Conservation (phyloP, 2,888 invertebrate genomes). For the Acronicta aceris region DNA sequence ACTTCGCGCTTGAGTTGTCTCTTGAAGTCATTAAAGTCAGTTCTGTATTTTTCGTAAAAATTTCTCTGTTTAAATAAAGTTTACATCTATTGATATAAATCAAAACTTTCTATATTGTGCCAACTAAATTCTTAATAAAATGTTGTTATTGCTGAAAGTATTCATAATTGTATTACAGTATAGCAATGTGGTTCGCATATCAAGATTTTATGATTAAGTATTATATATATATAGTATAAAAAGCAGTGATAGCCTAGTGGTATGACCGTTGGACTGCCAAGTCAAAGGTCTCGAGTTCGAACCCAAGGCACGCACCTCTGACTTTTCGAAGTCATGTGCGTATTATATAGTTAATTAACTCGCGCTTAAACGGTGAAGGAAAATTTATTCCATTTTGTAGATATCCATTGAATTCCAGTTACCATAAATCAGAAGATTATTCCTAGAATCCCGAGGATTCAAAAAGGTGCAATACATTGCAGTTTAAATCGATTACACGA, state of each 20-base stretch:
- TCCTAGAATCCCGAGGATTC: not conserved
- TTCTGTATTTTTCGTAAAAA: not conserved
- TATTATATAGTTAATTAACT: too few species aligned
- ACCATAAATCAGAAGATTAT: slow-evolving; percentile 2
- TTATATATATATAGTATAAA: too few species aligned
- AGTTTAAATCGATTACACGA: slow-evolving; percentile 19
- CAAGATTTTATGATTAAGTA: too few species aligned
- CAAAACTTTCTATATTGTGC: slow-evolving; percentile 1
- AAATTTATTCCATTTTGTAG: not conserved
- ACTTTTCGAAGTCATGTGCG: too few species aligned
- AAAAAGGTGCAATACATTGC: slow-evolving; percentile 15
- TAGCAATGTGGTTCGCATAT: too few species aligned
- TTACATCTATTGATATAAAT: slow-evolving; percentile 9
- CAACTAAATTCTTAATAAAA: not conserved
- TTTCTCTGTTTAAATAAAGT: slow-evolving; percentile 4
- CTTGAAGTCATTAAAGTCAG: slow-evolving; percentile 12
- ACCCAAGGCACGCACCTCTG: too few species aligned
- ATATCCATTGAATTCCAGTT: not conserved
- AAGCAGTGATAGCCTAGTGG: too few species aligned
- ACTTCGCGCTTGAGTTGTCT: slow-evolving; percentile 14
- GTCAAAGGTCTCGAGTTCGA: too few species aligned
- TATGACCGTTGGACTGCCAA: too few species aligned
- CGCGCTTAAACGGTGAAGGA: too few species aligned
- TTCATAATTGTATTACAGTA: too few species aligned
- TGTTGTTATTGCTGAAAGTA: not conserved